Conservation (phyloP, 92 coral and sea anemone genomes). For the Phenganax marumi region DNA sequence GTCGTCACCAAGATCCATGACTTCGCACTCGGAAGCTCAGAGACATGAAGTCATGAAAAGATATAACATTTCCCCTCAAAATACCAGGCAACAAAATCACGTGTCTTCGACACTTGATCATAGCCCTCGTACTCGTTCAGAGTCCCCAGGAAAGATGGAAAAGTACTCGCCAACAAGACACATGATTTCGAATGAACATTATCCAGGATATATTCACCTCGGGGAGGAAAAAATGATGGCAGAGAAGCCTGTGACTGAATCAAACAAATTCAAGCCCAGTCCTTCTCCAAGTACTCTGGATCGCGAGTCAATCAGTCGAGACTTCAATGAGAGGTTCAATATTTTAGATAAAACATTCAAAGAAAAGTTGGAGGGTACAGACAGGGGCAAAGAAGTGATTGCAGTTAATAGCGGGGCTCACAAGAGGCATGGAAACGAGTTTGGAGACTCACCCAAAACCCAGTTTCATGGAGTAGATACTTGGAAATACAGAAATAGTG, state of each 20-base stretch:
- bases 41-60: conserved; percentile 2
- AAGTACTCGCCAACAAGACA: conserved; percentile 10
- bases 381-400: background rate
- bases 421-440: conserved; percentile 10
- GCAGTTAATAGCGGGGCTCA: background rate
- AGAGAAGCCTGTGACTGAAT: conserved; percentile 54
- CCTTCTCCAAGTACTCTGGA: conserved; percentile 50
- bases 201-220: conserved; percentile 44
- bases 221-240: conserved; percentile 68
- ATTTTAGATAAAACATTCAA: conserved; percentile 21
- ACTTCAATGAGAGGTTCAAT: conserved; percentile 31
- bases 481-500: background rate
- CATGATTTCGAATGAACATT: background rate
- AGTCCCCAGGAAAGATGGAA: background rate
- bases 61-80: conserved; percentile 8
- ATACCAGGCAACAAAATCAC: background rate
- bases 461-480: background rate
- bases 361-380: conserved; percentile 30
- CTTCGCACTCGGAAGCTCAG: background rate
- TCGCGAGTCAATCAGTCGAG: conserved; percentile 24
- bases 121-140: conserved; percentile 1
- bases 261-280: conserved; percentile 51
- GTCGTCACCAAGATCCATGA: background rate
- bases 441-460: conserved; percentile 1
- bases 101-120: background rate